Conservation (phyloP, 2,888 invertebrate genomes). For the Cryptocephalus primarius region DNA sequence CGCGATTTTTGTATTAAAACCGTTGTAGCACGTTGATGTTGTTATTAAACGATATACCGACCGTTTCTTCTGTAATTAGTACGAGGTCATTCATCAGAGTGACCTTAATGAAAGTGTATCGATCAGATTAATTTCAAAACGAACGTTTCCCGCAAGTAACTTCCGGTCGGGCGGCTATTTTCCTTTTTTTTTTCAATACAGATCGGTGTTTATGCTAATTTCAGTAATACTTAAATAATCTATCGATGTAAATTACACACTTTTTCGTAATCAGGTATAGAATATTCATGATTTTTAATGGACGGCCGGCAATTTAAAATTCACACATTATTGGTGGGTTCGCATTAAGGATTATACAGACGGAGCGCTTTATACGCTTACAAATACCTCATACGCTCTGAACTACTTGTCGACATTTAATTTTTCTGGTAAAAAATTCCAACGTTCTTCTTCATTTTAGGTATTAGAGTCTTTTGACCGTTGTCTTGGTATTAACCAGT, state of each 20-base stretch:
- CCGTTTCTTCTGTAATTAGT: background rate
- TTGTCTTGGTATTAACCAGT: too few species aligned
- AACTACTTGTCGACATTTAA: too few species aligned
- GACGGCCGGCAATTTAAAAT: background rate
- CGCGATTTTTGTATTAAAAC: too few species aligned
- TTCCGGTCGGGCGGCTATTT: slow-evolving; percentile 8
- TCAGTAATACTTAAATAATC: slow-evolving; percentile 11
- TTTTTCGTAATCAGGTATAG: slow-evolving; percentile 13
- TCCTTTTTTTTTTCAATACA: slow-evolving; percentile 9
- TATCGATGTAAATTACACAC: slow-evolving; percentile 15
- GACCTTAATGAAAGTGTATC: slow-evolving; percentile 4
- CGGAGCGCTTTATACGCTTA: too few species aligned
- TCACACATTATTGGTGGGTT: too few species aligned
- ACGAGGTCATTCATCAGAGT: background rate
- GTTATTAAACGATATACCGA: too few species aligned
- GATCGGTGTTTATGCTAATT: slow-evolving; percentile 13
- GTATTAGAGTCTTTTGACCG: too few species aligned
- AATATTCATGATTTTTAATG: slow-evolving; percentile 17
- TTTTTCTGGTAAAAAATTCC: too few species aligned
- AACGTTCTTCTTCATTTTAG: too few species aligned
- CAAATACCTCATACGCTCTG: too few species aligned
- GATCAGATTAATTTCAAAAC: slow-evolving; percentile 6
- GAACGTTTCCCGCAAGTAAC: slow-evolving; percentile 6
- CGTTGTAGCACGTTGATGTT: too few species aligned
- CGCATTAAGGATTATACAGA: too few species aligned